Evolutionary conservation across 2,888 invertebrate genomes (phyloP).

Genomic region (Scrobipalpa costella): DNA sequence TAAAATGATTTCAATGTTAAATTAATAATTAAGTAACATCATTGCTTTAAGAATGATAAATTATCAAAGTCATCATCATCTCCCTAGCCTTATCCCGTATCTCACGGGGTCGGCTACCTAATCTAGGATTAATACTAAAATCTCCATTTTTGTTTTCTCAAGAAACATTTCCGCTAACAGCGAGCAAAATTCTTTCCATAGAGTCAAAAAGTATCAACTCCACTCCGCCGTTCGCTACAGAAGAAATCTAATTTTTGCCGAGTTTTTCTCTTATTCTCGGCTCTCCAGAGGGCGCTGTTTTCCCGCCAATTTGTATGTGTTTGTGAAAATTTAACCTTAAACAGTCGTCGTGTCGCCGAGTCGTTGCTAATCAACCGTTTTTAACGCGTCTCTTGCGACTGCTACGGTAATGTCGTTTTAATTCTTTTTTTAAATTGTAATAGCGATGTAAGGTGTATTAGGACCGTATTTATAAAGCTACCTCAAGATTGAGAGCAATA

Average conservation of each 20-base stretch:
- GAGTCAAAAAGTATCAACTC: constrained; percentile 59
- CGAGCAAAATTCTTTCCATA: too few species aligned
- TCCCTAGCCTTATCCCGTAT: too few species aligned
- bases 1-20: too few species aligned
- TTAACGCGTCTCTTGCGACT: constrained; percentile 27
- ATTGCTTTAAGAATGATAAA: too few species aligned
- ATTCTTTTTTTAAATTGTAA: background rate
- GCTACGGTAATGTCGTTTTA: constrained; percentile 4
- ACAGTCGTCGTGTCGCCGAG: constrained; percentile 55
- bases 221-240: constrained; percentile 32
- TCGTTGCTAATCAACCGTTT: constrained; percentile 35
- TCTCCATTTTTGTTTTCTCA: too few species aligned
- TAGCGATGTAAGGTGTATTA: background rate
- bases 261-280: constrained; percentile 73
- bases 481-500: too few species aligned
- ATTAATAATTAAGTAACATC: too few species aligned
- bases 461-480: too few species aligned
- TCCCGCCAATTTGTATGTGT: constrained; percentile 76
- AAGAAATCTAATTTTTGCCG: constrained; percentile 77
- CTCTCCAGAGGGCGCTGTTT: constrained; percentile 58
- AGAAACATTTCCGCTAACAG: constrained; percentile 48
- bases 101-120: too few species aligned
- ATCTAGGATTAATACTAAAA: too few species aligned
- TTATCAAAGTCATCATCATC: too few species aligned
- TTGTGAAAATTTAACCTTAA: constrained; percentile 71